These are phyloP conservation scores for Premnoplex brunnescens DNA, from an alignment of 2,797 vertebrate species.

Conservation along the genomic window DNA sequence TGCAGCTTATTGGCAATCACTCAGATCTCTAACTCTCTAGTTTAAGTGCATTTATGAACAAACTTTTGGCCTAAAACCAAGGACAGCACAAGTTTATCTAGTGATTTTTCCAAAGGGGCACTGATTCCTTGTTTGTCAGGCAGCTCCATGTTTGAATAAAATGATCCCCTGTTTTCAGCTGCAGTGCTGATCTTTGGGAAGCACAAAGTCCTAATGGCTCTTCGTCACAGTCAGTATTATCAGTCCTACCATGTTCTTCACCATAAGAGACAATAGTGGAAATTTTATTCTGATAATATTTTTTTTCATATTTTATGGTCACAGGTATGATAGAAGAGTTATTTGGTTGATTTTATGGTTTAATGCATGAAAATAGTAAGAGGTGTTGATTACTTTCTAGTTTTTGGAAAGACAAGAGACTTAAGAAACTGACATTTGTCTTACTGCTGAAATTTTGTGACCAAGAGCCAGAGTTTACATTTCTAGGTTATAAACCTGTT, in stretches of 20 bases:
- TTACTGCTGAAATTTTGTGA: not conserved
- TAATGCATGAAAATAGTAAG: not conserved
- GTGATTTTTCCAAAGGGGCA: not conserved
- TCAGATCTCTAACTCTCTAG: not conserved
- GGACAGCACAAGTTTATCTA: not conserved
- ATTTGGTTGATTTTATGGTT: not conserved
- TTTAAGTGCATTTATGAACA: not conserved
- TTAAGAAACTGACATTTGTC: not conserved
- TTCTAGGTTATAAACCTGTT: not conserved
- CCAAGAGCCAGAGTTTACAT: not conserved
- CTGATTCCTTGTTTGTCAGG: not conserved
- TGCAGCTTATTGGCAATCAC: not conserved
- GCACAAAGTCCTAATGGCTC: not conserved
- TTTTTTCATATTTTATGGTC: not conserved
- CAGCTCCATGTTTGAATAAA: not conserved
- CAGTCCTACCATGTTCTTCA: not conserved
- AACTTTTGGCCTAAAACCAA: not conserved
- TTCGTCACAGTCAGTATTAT: not conserved
- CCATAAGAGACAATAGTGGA: not conserved
- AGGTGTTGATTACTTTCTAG: not conserved
- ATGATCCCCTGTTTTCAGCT: not conserved
- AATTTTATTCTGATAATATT: not conserved
- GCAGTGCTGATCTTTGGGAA: not conserved
- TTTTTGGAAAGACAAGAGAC: not conserved
- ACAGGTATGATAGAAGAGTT: not conserved